phyloP scores from a whole-genome alignment of 1,140 invertebrate species.

The Heliconius hewitsoni region DNA sequence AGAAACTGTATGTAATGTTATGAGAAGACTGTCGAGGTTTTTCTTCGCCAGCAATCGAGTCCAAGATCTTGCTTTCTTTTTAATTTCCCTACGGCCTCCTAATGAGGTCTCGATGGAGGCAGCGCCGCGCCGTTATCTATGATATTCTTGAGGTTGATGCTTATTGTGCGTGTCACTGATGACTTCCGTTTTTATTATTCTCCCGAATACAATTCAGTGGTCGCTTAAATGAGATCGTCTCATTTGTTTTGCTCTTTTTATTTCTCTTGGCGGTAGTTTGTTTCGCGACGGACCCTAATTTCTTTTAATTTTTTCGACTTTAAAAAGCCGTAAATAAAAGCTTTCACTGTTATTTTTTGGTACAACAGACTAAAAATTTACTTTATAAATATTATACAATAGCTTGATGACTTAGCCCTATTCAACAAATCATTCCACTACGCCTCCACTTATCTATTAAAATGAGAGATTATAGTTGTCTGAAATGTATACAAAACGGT shows the following conservation, averaged over 20 bases:
- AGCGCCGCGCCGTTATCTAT: constrained; percentile 76
- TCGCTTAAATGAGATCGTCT: constrained; percentile 76
- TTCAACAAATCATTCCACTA: constrained; percentile 71
- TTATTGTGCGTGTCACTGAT: constrained; percentile 82
- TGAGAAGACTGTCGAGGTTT: constrained; percentile 75
- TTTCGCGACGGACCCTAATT: constrained; percentile 71
- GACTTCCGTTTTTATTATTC: constrained; percentile 81
- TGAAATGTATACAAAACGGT: constrained; percentile 60
- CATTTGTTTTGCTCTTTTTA: constrained; percentile 79
- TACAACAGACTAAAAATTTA: neutral
- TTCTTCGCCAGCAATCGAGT: constrained; percentile 77
- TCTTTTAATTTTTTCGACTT: constrained; percentile 50
- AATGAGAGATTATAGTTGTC: constrained; percentile 77
- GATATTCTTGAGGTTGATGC: constrained; percentile 81
- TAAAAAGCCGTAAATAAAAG: constrained; percentile 13
- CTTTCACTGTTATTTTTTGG: neutral
- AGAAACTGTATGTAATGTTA: constrained; percentile 80
- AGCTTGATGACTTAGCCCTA: constrained; percentile 31
- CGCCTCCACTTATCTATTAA: constrained; percentile 80
- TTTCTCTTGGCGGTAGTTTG: constrained; percentile 78
- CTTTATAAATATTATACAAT: neutral
- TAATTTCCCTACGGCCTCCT: constrained; percentile 82
- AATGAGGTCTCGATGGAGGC: constrained; percentile 75
- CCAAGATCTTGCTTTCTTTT: constrained; percentile 81
- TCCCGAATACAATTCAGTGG: constrained; percentile 79